Base-by-base conservation (phyloP, 1,140 invertebrate species). In the Listronotus bonariensis region DNA sequence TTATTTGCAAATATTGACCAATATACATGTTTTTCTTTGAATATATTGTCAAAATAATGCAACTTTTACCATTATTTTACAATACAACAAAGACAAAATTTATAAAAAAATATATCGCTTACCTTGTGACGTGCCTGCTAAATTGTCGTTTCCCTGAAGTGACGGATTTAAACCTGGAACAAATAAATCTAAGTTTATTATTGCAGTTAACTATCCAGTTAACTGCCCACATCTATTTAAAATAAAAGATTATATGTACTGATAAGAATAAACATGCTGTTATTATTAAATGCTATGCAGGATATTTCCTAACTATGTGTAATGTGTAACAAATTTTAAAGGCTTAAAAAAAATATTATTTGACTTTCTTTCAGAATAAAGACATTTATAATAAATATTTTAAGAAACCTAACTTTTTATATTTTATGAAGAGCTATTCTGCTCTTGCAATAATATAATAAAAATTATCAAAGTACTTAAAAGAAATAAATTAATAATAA, bases 61-160 rank as follows among this genome's bases (percentile, higher is more conserved):
- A 48, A 18, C 36, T 15, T 18, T n/a, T 26, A 3, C 5, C 15
- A 15, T 45, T 45, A 45, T 45, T 45, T 17, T 14, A 45, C 42
- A 45, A 11, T 49, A 17, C 59, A 9, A 17, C 59, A 9, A 45
- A 56, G 42, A 18, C 32, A 55, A 56, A 56, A 15, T 31, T 18
- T 26, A 42, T 18, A 26, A 64, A 54, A 61, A 67, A 48, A 62
- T 62, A 42, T 26, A 63, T 76, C 87, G 36, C 89, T 91, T 89
- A 92, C 90, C 90, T 91, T 91, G 90, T 75, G 90, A 90, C 77
- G 89, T 91, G 75, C 89, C 89, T 70, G 89, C 89, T 75, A 91
- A 81, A 75, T 80, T 82, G 77, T 91, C 89, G 69, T 85, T 85
- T 76, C 77, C 79, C 73, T 85, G 85, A 65, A 87, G 78, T 73